Percentiles rank a stretch among this genome's conserved stretches.
Conservation (phyloP, 2,888 invertebrate genomes). For the Drosophila pseudotalamancana region DNA sequence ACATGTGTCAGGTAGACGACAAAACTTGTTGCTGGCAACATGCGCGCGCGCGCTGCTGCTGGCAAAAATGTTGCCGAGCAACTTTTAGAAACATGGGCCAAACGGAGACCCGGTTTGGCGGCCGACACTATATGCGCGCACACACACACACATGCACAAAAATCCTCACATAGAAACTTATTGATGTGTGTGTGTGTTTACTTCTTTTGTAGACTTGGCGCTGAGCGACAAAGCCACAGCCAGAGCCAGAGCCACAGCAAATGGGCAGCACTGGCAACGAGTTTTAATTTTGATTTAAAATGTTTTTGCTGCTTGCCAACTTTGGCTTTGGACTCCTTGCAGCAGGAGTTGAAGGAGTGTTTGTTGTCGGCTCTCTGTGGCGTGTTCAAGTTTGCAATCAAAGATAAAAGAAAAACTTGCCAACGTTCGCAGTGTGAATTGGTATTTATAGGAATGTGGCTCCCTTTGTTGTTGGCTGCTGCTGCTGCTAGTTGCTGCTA, state of each 20-base stretch:
- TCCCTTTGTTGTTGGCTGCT: constrained; percentile 31
- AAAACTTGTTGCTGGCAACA: constrained; percentile 78
- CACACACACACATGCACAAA: background rate
- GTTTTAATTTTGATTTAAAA: constrained; percentile 50
- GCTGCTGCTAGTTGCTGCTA: constrained; percentile 21
- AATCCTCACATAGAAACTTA: background rate
- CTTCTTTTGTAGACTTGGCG: constrained; percentile 41
- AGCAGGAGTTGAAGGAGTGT: constrained; percentile 56
- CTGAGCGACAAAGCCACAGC: constrained; percentile 55
- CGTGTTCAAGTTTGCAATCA: constrained; percentile 71
- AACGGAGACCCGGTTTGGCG: constrained; percentile 52
- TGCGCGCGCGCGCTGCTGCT: constrained; percentile 60
- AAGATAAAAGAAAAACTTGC: constrained; percentile 70
- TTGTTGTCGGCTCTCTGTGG: constrained; percentile 28
- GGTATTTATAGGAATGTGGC: constrained; percentile 76
- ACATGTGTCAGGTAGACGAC: constrained; percentile 59
- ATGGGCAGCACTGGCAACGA: constrained; percentile 70
- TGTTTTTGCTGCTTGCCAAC: constrained; percentile 11
- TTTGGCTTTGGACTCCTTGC: constrained; percentile 23
- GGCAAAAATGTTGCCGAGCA: constrained; percentile 78
- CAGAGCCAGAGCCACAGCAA: too few species aligned
- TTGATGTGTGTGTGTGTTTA: constrained; percentile 3
- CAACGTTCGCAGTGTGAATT: constrained; percentile 64
- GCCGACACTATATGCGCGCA: constrained; percentile 17
- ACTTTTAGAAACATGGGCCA: constrained; percentile 68